Evolutionary conservation across 23 tunicate species (phyloP).

Genomic region (Corella eumyota): DNA sequence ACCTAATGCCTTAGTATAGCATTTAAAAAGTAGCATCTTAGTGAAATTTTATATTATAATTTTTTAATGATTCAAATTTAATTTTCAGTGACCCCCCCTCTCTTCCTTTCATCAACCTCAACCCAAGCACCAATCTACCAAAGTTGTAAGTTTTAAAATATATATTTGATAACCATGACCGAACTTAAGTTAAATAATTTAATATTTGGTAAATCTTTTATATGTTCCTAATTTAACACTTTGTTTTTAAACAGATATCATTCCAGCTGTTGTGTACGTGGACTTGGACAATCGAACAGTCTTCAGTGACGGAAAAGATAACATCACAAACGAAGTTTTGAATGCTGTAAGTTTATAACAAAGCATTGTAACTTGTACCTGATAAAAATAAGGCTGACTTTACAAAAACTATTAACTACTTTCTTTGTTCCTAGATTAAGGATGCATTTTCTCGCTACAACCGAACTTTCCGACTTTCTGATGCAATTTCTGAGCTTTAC

Average conservation of each 20-base stretch:
- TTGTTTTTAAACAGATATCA: neutral
- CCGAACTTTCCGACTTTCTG: neutral
- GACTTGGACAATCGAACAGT: slow-evolving; percentile 6
- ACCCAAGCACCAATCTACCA: too few relatives aligned
- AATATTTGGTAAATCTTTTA: too few relatives aligned
- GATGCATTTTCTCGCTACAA: neutral
- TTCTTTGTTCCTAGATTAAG: neutral
- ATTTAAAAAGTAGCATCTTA: too few relatives aligned
- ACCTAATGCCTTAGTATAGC: too few relatives aligned
- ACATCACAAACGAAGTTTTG: slow-evolving; percentile 5
- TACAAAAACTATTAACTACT: neutral
- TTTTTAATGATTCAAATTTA: too few relatives aligned
- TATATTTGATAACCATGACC: too few relatives aligned
- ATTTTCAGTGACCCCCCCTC: too few relatives aligned
- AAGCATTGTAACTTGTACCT: neutral
- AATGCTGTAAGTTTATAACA: slow-evolving; percentile 1
- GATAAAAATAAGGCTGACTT: neutral
- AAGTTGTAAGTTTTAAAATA: too few relatives aligned
- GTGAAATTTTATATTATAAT: too few relatives aligned
- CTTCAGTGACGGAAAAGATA: neutral
- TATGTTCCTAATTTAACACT: neutral
- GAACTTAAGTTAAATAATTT: too few relatives aligned
- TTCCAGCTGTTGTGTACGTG: slow-evolving; percentile 2
- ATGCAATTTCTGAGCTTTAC: neutral
- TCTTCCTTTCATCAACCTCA: too few relatives aligned